These are phyloP conservation scores for Drosophila algonquin DNA, from an alignment of 2,888 invertebrate genomes.

Conservation along the genomic window DNA sequence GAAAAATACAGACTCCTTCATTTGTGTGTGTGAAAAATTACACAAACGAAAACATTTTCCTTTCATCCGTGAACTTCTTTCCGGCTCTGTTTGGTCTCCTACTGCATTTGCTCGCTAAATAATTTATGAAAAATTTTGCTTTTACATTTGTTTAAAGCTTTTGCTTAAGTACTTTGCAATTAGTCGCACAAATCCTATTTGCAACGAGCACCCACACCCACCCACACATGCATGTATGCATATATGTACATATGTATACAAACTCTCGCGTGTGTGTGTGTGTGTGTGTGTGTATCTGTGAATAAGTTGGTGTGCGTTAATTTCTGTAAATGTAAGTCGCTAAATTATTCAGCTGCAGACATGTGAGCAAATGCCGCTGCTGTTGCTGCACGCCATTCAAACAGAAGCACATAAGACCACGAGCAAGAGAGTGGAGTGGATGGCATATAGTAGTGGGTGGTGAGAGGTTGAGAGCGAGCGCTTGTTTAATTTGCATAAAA, in stretches of 20 bases:
- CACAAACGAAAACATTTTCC: conserved; percentile 23
- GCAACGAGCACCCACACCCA: conserved; percentile 41
- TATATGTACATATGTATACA: conserved; percentile 20
- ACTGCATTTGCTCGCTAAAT: conserved; percentile 52
- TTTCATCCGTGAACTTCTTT: not conserved
- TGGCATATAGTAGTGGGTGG: not conserved
- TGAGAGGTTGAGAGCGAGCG: not conserved
- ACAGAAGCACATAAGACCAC: conserved; percentile 10
- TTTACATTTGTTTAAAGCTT: conserved; percentile 80
- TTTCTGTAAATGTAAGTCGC: conserved; percentile 76
- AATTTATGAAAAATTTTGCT: conserved; percentile 79
- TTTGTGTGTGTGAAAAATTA: conserved; percentile 53
- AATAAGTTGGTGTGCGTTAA: conserved; percentile 59
- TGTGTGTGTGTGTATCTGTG: conserved; percentile 4
- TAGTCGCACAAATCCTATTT: conserved; percentile 81
- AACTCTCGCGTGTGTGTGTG: conserved; percentile 14
- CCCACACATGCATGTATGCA: conserved; percentile 3
- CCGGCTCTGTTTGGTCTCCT: not conserved
- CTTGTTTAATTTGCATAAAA: conserved; percentile 71
- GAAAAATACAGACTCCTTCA: conserved; percentile 15
- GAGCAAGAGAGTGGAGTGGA: not conserved
- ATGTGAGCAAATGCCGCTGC: conserved; percentile 58
- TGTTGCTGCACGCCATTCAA: conserved; percentile 40
- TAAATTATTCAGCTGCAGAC: conserved; percentile 77
- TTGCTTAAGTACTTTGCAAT: conserved; percentile 83